Base-by-base conservation (phyloP, 2,113 vertebrate species). In the Trogon surrucura region DNA sequence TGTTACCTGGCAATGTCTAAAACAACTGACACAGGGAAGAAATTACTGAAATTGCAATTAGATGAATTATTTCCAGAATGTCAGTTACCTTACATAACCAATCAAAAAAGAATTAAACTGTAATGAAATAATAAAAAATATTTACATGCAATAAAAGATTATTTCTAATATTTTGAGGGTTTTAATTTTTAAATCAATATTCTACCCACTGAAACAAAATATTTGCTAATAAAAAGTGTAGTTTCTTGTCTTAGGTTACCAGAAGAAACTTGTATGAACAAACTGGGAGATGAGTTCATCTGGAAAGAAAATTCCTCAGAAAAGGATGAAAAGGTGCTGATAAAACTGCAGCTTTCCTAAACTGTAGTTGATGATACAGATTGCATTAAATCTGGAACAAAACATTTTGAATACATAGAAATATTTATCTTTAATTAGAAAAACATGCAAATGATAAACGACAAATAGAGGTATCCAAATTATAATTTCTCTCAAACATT, bases 331-430 rank as follows among this genome's bases (percentile, higher is more conserved):
- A 45, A 79, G 12, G 6, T 70, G 38, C 4, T 11, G 10, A 22
- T 65, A 34, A 65, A 53, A 53, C 1, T 34, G 8, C 22, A 62
- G 11, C 8, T 53, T 78, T 81, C 7, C 11, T 53, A 65, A 56
- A 34, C 0, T 15, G 5, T 41, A 19, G 3, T 65, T 89, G 78
- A 5, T 1, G 5, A n/a, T 51, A 64, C 18, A 56, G 20, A 44
- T 32, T 86, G 5, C 10, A 58, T 2, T 64, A 60, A 80, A 64
- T 56, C 34, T 73, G 30, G 30, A 73, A 51, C 3, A 86, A 69
- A 61, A 25, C 4, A 60, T 38, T 32, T 51, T 60, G 22, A 87
- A 1, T 66, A 20, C n/a, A 30, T 14, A 65, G 11, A 91, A 89
- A 73, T 73, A 89, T 44, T 72, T 78, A 47, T 45, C 3, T 85